phyloP scores from a whole-genome alignment of 1,140 invertebrate species.

The Nasonia giraulti region DNA sequence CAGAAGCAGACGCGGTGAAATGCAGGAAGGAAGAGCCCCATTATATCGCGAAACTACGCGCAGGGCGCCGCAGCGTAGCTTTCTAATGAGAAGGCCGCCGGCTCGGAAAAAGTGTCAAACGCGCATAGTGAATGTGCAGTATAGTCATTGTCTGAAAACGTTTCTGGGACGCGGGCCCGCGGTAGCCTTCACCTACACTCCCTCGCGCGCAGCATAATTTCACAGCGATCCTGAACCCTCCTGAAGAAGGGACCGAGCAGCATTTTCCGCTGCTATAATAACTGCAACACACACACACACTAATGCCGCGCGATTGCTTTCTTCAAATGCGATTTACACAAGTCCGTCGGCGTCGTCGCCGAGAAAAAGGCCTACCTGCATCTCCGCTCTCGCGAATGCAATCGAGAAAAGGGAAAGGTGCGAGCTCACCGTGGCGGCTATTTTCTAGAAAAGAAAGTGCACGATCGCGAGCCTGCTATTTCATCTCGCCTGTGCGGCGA shows the following conservation, averaged over 20 bases:
- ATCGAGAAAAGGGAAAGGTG: slow-evolving; percentile 51
- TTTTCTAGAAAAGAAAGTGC: slow-evolving; percentile 51
- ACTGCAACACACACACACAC: too few relatives aligned
- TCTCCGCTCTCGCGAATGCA: slow-evolving; percentile 27
- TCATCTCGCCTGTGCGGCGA: not conserved
- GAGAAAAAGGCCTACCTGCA: not conserved
- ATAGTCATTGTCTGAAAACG: not conserved
- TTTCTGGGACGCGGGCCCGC: slow-evolving; percentile 24
- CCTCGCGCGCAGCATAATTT: not conserved
- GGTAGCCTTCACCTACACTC: slow-evolving; percentile 42
- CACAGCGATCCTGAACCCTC: too few relatives aligned
- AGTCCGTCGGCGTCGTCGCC: too few relatives aligned
- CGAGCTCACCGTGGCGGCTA: not conserved
- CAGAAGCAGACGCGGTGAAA: too few relatives aligned
- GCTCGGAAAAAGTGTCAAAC: too few relatives aligned
- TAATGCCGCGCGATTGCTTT: too few relatives aligned
- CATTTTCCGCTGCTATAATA: too few relatives aligned
- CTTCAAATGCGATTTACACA: too few relatives aligned
- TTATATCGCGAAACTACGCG: not conserved
- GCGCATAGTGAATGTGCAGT: not conserved
- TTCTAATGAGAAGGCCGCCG: too few relatives aligned
- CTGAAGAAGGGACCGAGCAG: too few relatives aligned
- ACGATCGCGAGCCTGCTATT: slow-evolving; percentile 12
- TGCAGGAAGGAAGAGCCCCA: too few relatives aligned
- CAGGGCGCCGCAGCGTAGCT: not conserved